Evolutionary conservation across 2,797 vertebrate genomes (phyloP).

Genomic region (Sebastes aleutianus): DNA sequence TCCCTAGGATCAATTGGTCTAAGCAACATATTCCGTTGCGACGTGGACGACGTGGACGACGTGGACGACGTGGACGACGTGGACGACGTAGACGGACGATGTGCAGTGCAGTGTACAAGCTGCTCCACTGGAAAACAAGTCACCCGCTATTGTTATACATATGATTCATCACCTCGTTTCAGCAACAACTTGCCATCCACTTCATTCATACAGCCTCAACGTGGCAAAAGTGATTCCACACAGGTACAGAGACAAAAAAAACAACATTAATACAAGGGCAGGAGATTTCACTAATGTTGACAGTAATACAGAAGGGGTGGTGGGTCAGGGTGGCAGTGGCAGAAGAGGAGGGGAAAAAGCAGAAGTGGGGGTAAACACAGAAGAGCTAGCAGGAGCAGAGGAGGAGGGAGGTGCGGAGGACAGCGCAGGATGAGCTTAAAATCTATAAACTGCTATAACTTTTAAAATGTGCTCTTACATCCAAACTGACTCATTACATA

Average conservation of each 20-base stretch:
- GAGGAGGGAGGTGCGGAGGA: too few relatives aligned
- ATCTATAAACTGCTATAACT: too few relatives aligned
- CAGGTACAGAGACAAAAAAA: neutral
- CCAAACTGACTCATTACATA: too few relatives aligned
- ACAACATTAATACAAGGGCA: neutral
- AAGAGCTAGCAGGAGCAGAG: too few relatives aligned
- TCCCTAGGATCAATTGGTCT: neutral
- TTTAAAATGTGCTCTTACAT: too few relatives aligned
- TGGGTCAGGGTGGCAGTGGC: too few relatives aligned
- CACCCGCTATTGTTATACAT: neutral
- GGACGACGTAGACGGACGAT: fast-evolving
- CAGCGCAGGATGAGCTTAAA: too few relatives aligned
- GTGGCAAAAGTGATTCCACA: neutral
- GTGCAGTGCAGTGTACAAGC: neutral
- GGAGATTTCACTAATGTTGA: neutral
- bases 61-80: fast-evolving
- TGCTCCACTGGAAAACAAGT: neutral
- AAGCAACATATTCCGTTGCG: neutral
- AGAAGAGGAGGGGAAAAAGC: neutral
- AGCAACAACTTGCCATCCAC: neutral
- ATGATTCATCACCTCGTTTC: neutral
- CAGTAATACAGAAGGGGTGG: neutral
- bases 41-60: fast-evolving
- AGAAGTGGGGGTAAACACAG: too few relatives aligned
- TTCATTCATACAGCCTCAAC: neutral